Evolutionary conservation across 2,113 vertebrate species (phyloP), one percentile per base, ranked within the genome.

Genomic region (Plotosus lineatus): DNA sequence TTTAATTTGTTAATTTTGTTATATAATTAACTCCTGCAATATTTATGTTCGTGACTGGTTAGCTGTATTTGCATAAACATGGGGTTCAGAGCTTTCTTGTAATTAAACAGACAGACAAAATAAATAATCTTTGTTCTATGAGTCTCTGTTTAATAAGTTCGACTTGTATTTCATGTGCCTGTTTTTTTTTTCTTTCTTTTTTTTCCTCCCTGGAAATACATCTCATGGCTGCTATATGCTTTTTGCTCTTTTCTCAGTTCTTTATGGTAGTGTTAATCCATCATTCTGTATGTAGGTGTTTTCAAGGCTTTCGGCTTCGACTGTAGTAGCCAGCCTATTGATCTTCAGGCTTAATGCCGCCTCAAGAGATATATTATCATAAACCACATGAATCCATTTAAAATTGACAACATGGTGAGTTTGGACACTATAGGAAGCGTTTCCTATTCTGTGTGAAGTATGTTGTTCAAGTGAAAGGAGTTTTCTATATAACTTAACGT

Each of bases 281-380:
- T 9, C 17, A 2, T 38, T 78, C 31, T 12, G 3, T 65, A 9
- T 50, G 21, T 51, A 48, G 31, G 36, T 33, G 9, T 78, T 38
- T 51, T 66, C 10, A 51, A 40, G 31, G 44, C 31, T 53, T 66
- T 26, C 38, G 44, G 44, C 31, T 14, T 55, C 21, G 38, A 26
- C 14, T 46, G 21, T 58, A 46, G 68, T 79, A 46, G 51, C n/a
- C 26, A 48, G 58, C 53, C 44, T 42, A 38, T 71, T 79, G 51
- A 80, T 44, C 42, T 31, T 44, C 40, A 38, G 23, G 21, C 38
- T 33, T 53, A 71, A 19, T 79, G 36, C 7, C 38, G 33, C 74
- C 74, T 65, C 50, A 74, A 80, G 66, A 84, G 48, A 74, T 75
- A 50, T 51, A 65, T 77, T 81, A 73, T 65, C 63, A 77, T 58